Evolutionary conservation across 2,797 vertebrate genomes (phyloP).

Genomic region (Acanthis flammea): DNA sequence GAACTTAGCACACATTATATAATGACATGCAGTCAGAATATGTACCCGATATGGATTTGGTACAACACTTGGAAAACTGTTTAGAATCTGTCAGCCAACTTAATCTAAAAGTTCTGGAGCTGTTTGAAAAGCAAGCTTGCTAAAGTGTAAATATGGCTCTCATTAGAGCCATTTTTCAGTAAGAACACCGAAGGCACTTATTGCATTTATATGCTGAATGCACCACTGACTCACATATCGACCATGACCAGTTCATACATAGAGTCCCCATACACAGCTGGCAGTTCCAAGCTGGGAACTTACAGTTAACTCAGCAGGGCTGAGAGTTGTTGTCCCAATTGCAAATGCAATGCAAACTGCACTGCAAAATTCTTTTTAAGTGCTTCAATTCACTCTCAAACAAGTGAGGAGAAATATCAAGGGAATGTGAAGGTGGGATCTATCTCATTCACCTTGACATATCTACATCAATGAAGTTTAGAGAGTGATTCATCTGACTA

Average conservation of each 20-base stretch:
- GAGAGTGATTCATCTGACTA: constrained; percentile 22
- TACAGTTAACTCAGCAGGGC: neutral
- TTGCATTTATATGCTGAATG: neutral
- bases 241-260: neutral
- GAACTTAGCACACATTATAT: neutral
- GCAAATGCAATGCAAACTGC: neutral
- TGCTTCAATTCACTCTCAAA: neutral
- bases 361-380: neutral
- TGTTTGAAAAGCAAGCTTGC: constrained; percentile 9
- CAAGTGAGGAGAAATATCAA: neutral
- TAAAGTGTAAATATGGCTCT: neutral
- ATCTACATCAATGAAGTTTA: neutral
- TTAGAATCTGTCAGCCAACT: constrained; percentile 3
- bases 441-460: constrained; percentile 6
- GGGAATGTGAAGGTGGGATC: neutral
- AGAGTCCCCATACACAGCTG: neutral
- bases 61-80: neutral
- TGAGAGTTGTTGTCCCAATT: neutral
- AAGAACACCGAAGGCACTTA: neutral
- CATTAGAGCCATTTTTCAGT: neutral
- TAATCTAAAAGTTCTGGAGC: neutral
- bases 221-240: rapidly evolving
- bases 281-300: neutral
- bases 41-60: neutral
- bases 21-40: neutral